phyloP scores from a whole-genome alignment of 2,888 invertebrate genomes.

The Mythimna albipuncta region DNA sequence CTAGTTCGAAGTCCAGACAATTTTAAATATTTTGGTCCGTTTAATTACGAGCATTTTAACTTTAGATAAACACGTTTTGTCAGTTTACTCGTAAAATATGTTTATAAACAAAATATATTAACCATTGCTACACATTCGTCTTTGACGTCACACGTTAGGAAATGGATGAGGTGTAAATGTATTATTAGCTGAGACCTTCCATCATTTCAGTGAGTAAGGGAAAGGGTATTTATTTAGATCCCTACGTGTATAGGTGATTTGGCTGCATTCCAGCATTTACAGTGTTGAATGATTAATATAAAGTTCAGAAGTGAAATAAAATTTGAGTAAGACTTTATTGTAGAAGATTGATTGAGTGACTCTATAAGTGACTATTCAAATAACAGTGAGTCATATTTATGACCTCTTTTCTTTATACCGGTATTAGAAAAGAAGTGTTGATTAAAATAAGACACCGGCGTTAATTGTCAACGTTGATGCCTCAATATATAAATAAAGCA shows the following conservation, averaged over 20 bases:
- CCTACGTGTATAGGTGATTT: slow-evolving; percentile 12
- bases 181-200: slow-evolving; percentile 45
- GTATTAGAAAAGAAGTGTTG: not conserved
- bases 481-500: not conserved
- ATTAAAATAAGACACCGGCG: not conserved
- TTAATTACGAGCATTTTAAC: not conserved
- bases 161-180: slow-evolving; percentile 29
- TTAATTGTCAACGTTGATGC: not conserved
- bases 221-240: slow-evolving; percentile 56
- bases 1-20: too few species aligned
- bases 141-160: slow-evolving; percentile 17
- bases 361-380: not conserved
- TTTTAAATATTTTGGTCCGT: not conserved
- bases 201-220: slow-evolving; percentile 35
- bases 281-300: slow-evolving; percentile 19
- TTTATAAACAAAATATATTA: not conserved
- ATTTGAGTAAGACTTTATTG: slow-evolving; percentile 6
- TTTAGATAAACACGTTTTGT: not conserved
- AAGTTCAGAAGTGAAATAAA: not conserved
- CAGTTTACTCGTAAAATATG: not conserved
- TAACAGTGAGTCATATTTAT: not conserved
- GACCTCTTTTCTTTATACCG: not conserved
- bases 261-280: slow-evolving; percentile 42
- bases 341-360: too few species aligned
- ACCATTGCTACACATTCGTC: slow-evolving; percentile 6